These are phyloP conservation scores for Dascillus cervinus DNA, from an alignment of 2,888 invertebrate genomes.

Conservation along the genomic window DNA sequence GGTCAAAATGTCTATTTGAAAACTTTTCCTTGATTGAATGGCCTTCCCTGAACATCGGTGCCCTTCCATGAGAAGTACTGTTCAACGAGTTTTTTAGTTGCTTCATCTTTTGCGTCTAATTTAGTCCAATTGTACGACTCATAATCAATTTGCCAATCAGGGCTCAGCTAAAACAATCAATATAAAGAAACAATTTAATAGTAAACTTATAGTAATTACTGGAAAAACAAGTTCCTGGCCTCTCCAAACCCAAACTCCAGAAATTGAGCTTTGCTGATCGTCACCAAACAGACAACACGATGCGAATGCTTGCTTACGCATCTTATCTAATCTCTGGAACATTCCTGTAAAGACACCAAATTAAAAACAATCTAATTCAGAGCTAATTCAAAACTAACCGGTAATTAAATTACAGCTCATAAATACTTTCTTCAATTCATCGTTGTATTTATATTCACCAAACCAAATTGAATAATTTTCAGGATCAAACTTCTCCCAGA, in stretches of 20 bases:
- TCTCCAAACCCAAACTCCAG: slow-evolving; percentile 97
- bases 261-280: slow-evolving; percentile 87
- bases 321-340: slow-evolving; percentile 96
- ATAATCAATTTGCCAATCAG: slow-evolving; percentile 96
- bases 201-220: slow-evolving; percentile 37
- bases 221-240: slow-evolving; percentile 88
- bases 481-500: slow-evolving; percentile 97
- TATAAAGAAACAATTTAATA: neutral
- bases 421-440: slow-evolving; percentile 86
- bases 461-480: slow-evolving; percentile 96
- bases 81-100: slow-evolving; percentile 78
- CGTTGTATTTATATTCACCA: slow-evolving; percentile 92
- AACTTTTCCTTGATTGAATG: slow-evolving; percentile 98
- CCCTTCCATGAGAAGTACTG: slow-evolving; percentile 91
- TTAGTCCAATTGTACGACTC: slow-evolving; percentile 95
- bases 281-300: slow-evolving; percentile 89
- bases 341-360: slow-evolving; percentile 82
- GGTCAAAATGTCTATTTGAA: slow-evolving; percentile 68
- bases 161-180: slow-evolving; percentile 52
- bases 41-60: slow-evolving; percentile 75
- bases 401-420: slow-evolving; percentile 98
- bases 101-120: slow-evolving; percentile 69
- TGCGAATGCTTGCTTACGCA: slow-evolving; percentile 94
- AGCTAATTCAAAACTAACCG: slow-evolving; percentile 43
- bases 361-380: neutral